Evolutionary conservation across 2,797 vertebrate species (phyloP).

Genomic region (Gadopsis bispinosus): DNA sequence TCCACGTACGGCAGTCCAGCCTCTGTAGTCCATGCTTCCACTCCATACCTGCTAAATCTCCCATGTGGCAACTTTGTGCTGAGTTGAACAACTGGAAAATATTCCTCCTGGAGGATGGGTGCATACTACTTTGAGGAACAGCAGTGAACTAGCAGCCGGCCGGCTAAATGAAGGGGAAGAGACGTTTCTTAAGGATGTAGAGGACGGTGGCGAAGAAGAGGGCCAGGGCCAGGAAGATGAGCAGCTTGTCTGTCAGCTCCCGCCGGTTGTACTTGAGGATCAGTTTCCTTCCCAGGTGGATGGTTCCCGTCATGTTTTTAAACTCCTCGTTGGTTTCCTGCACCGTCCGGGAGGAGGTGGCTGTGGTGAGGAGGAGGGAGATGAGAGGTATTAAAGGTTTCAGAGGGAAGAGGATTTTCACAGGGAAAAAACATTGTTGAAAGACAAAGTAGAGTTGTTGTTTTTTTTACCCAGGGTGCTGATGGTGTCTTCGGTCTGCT

Average conservation of each 20-base stretch:
- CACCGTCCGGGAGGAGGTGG: conserved; percentile 93
- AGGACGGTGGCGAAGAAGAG: conserved; percentile 95
- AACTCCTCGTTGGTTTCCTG: conserved; percentile 95
- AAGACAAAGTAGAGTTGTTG: not conserved
- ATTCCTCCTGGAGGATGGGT: not conserved
- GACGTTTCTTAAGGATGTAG: conserved; percentile 95
- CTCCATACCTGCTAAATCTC: conserved; percentile 5
- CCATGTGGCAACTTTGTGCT: conserved; percentile 1
- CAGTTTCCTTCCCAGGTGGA: conserved; percentile 93
- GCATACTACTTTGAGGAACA: not conserved
- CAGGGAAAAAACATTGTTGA: not conserved
- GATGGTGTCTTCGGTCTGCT: conserved; percentile 92
- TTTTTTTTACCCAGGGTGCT: conserved; percentile 87
- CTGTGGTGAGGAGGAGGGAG: conserved; percentile 61
- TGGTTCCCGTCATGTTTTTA: conserved; percentile 94
- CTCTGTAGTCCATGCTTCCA: not conserved
- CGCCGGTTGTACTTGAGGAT: conserved; percentile 96
- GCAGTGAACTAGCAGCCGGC: not conserved
- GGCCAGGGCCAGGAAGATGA: conserved; percentile 94
- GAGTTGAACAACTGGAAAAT: not conserved
- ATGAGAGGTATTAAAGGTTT: not conserved
- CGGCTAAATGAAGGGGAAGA: conserved; percentile 86
- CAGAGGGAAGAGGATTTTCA: not conserved
- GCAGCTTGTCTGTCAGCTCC: conserved; percentile 95
- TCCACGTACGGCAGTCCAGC: conserved; percentile 8